Percentiles rank a stretch among this genome's conserved stretches.
Evolutionary conservation across 2,797 vertebrate genomes (phyloP).

Genomic region (Falco biarmicus): DNA sequence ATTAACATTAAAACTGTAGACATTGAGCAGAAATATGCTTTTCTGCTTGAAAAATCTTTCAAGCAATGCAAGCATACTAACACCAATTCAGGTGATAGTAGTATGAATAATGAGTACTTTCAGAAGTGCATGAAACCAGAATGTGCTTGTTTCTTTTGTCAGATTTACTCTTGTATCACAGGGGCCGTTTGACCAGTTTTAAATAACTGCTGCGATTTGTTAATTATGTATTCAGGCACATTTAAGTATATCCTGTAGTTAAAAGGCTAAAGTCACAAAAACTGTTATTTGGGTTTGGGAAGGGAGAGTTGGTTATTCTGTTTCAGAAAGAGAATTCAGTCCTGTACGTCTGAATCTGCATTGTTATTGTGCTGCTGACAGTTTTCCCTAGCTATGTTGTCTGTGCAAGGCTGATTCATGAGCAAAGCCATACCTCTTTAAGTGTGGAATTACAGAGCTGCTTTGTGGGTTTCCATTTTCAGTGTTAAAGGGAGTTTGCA

Average conservation of each 20-base stretch:
- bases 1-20: neutral
- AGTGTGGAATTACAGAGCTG: neutral
- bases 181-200: neutral
- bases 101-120: neutral
- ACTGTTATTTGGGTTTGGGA: neutral
- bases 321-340: neutral
- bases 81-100: neutral
- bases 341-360: neutral
- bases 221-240: neutral
- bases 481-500: neutral
- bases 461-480: slow-evolving; percentile 24
- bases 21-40: neutral
- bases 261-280: neutral
- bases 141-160: neutral
- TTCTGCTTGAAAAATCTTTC: neutral
- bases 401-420: neutral
- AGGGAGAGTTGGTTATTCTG: neutral
- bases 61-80: neutral
- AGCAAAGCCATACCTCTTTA: neutral
- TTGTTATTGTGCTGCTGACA: neutral
- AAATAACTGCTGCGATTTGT: neutral
- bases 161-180: neutral
- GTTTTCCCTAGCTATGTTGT: neutral
- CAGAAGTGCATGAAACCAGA: neutral
- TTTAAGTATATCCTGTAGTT: neutral